Evolutionary conservation across 2,797 vertebrate species (phyloP).

Genomic region (Acanthornis magna): DNA sequence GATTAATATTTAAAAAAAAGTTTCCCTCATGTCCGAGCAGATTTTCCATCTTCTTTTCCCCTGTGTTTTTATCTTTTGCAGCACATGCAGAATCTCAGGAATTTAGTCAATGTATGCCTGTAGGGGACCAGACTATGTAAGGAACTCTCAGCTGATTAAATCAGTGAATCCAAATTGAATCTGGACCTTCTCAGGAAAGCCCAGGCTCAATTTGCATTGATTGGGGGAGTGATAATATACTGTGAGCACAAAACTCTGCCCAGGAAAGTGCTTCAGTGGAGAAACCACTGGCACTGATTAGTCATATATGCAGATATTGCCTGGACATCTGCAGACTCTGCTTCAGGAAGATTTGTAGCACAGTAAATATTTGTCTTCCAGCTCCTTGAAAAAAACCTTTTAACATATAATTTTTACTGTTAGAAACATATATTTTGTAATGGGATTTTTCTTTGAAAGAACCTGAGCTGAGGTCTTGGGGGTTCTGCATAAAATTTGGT

Average conservation of each 20-base stretch:
- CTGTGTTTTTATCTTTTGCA: background rate
- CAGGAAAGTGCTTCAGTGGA: background rate
- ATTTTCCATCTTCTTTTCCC: background rate
- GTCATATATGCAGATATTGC: background rate
- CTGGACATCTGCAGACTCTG: background rate
- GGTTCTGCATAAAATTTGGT: background rate
- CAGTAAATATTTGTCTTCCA: background rate
- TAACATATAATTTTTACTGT: background rate
- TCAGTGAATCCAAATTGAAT: constrained; percentile 18
- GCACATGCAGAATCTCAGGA: background rate
- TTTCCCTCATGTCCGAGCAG: background rate
- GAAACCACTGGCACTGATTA: background rate
- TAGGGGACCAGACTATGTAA: background rate
- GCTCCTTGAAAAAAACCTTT: background rate
- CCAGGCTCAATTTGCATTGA: background rate
- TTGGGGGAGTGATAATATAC: background rate
- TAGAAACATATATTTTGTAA: background rate
- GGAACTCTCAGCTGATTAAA: background rate
- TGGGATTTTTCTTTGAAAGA: background rate
- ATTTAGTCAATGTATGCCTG: background rate
- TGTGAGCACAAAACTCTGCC: background rate
- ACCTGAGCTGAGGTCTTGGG: background rate
- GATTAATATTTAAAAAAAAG: too few species aligned
- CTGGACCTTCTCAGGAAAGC: background rate
- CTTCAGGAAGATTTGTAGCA: background rate